Evolutionary conservation across 1,140 invertebrate species (phyloP).

Genomic region (Drosophila takahashii): DNA sequence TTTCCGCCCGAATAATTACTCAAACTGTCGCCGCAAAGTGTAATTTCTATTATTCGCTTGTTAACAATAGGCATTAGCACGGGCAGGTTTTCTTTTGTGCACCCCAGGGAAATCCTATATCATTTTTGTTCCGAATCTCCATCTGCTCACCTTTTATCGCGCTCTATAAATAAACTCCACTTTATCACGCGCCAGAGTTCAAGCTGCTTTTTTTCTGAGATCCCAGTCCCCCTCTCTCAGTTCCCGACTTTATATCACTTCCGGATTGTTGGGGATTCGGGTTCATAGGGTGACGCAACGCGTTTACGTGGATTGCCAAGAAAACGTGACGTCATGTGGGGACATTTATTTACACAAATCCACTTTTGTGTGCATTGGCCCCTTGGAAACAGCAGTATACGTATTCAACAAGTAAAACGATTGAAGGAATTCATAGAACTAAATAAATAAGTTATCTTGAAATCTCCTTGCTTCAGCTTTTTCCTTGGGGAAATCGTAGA

Average conservation of each 20-base stretch:
- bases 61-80: slow-evolving; percentile 48
- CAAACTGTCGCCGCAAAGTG: slow-evolving; percentile 40
- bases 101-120: slow-evolving; percentile 4
- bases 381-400: slow-evolving; percentile 15
- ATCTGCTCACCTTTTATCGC: slow-evolving; percentile 18
- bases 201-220: slow-evolving; percentile 3
- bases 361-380: slow-evolving; percentile 12
- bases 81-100: background rate
- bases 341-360: slow-evolving; percentile 25
- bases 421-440: background rate
- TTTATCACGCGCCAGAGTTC: slow-evolving; percentile 61
- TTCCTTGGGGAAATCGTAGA: background rate
- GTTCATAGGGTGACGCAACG: slow-evolving; percentile 30
- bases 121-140: slow-evolving; percentile 10
- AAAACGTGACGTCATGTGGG: slow-evolving; percentile 24
- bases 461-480: background rate
- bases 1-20: slow-evolving; percentile 68
- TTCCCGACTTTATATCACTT: slow-evolving; percentile 2
- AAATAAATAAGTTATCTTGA: background rate
- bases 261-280: background rate
- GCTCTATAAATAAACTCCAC: slow-evolving; percentile 31
- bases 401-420: slow-evolving; percentile 13
- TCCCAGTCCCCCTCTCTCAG: background rate
- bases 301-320: slow-evolving; percentile 4
- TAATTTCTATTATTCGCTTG: slow-evolving; percentile 46